Percentiles rank a stretch among this genome's conserved stretches.
These are phyloP conservation scores for Ambastaia sidthimunki DNA, from an alignment of 2,797 vertebrate species.

Conservation along the genomic window DNA sequence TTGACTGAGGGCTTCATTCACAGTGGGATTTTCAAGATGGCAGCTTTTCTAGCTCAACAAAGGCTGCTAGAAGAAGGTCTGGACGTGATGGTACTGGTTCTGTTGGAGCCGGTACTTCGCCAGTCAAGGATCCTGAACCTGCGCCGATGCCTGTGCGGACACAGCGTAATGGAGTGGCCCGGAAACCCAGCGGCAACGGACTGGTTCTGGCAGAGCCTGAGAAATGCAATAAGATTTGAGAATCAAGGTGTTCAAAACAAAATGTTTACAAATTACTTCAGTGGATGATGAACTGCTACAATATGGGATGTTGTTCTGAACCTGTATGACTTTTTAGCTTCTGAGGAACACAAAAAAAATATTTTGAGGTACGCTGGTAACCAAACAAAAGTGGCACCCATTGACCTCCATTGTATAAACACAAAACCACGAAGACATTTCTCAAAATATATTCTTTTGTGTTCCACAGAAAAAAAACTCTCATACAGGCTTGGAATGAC, in stretches of 20 bases:
- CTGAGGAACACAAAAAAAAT: too few relatives aligned
- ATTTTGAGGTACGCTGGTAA: too few relatives aligned
- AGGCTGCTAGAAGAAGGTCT: slow-evolving; percentile 69
- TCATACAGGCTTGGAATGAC: too few relatives aligned
- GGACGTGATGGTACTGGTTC: slow-evolving; percentile 71
- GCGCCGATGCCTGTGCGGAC: slow-evolving; percentile 69
- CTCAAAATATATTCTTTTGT: too few relatives aligned
- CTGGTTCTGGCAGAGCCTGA: slow-evolving; percentile 73
- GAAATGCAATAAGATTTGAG: slow-evolving; percentile 66
- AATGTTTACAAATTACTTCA: slow-evolving; percentile 62
- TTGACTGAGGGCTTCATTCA: slow-evolving; percentile 61
- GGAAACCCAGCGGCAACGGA: slow-evolving; percentile 69
- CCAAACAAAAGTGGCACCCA: too few relatives aligned
- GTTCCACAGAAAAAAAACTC: too few relatives aligned
- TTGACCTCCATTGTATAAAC: too few relatives aligned
- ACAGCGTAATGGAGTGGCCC: slow-evolving; percentile 77
- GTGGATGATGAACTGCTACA: slow-evolving; percentile 1
- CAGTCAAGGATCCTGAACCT: slow-evolving; percentile 72
- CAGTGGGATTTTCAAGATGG: slow-evolving; percentile 68
- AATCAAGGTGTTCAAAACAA: slow-evolving; percentile 60
- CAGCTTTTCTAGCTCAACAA: slow-evolving; percentile 69
- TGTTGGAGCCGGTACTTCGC: slow-evolving; percentile 72
- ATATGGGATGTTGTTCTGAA: not conserved
- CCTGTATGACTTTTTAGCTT: too few relatives aligned
- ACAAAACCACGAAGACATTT: too few relatives aligned